phyloP scores from a whole-genome alignment of 2,113 vertebrate genomes.

The Eidolon helvum region DNA sequence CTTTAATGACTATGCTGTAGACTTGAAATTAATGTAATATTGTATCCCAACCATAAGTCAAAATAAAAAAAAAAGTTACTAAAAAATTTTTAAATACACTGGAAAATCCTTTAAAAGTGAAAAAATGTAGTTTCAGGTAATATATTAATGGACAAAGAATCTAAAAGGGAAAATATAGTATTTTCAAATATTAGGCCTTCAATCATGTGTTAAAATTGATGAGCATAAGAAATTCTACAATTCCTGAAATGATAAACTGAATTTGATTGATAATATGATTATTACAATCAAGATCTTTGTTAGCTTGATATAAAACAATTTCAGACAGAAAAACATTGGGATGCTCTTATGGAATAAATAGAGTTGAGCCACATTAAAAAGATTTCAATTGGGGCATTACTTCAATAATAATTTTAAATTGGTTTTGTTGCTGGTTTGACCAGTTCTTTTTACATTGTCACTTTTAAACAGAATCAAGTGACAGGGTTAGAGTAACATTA shows the following conservation, averaged over 20 bases:
- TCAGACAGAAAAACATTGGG: conserved; percentile 61
- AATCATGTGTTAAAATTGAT: conserved; percentile 50
- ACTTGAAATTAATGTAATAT: too few relatives aligned
- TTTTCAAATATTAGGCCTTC: conserved; percentile 44
- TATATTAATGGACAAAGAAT: background rate
- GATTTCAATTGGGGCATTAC: conserved; percentile 25
- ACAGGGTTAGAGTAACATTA: conserved; percentile 17
- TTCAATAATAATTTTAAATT: conserved; percentile 32
- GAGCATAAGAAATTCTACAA: conserved; percentile 62
- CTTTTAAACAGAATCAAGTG: background rate
- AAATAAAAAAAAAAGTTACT: too few relatives aligned
- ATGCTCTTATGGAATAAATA: conserved; percentile 26
- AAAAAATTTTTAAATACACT: too few relatives aligned
- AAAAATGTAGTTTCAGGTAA: background rate
- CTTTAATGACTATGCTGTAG: too few relatives aligned
- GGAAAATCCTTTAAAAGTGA: background rate
- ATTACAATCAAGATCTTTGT: conserved; percentile 68
- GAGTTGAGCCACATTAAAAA: conserved; percentile 3
- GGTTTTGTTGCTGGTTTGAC: conserved; percentile 29
- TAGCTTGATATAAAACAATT: conserved; percentile 64
- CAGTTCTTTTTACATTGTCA: background rate
- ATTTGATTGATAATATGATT: conserved; percentile 63
- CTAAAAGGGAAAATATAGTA: background rate
- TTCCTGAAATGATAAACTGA: conserved; percentile 41
- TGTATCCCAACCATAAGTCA: too few relatives aligned